Evolutionary conservation across 2,113 vertebrate genomes (phyloP).

Genomic region (Aegithalos caudatus): DNA sequence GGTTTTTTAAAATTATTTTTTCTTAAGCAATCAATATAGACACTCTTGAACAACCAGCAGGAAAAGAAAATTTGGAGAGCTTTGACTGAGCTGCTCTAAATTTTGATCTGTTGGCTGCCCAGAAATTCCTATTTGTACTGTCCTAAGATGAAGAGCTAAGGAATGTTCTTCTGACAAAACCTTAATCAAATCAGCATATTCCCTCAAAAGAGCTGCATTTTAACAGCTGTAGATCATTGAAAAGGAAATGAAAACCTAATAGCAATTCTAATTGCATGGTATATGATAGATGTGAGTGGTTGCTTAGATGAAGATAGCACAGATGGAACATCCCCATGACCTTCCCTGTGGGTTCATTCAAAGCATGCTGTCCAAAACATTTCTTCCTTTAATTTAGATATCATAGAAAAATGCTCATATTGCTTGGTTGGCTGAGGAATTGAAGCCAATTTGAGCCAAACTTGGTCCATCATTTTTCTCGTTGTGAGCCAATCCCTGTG

Average conservation of each 20-base stretch:
- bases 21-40: background rate
- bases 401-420: background rate
- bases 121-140: background rate
- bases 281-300: background rate
- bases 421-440: background rate
- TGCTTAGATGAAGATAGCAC: background rate
- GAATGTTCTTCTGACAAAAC: background rate
- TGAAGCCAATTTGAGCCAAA: background rate
- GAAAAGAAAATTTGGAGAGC: background rate
- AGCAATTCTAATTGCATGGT: background rate
- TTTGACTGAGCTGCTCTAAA: background rate
- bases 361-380: background rate
- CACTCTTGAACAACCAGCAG: background rate
- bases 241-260: background rate
- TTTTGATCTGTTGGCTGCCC: background rate
- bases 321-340: background rate
- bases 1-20: background rate
- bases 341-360: background rate
- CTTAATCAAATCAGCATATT: background rate
- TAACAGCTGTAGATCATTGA: slow-evolving; percentile 15
- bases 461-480: background rate
- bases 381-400: background rate
- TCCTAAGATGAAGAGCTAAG: background rate
- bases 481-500: background rate
- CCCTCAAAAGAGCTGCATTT: background rate